A percentile compares a stretch with the other conserved stretches of the same genome.
phyloP scores from a whole-genome alignment of 2,888 invertebrate genomes.

The Hesperia comma region DNA sequence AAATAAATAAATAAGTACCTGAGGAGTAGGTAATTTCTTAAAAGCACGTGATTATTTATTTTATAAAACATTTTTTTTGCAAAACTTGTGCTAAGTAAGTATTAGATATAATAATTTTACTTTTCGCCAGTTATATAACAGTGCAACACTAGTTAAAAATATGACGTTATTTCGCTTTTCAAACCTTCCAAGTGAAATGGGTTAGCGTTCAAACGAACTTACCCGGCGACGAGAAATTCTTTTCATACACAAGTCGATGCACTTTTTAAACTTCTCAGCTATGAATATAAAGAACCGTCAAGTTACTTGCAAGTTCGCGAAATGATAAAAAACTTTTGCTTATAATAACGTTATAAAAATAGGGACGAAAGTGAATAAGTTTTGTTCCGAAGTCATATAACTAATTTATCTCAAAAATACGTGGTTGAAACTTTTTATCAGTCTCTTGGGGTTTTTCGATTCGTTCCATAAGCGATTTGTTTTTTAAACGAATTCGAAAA shows the following conservation, averaged over 20 bases:
- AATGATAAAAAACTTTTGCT: not conserved
- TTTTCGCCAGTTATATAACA: not conserved
- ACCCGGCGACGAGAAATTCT: constrained; percentile 1
- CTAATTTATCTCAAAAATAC: not conserved
- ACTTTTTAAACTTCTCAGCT: constrained; percentile 9
- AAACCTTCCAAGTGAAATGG: not conserved
- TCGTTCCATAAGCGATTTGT: no score
- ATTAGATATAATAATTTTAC: no score
- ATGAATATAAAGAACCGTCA: not conserved
- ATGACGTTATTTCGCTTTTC: not conserved
- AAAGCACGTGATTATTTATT: no score
- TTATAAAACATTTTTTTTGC: no score
- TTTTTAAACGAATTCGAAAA: no score
- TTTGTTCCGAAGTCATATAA: not conserved
- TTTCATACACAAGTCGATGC: constrained; percentile 5
- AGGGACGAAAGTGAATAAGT: not conserved
- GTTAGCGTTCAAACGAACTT: constrained; percentile 14
- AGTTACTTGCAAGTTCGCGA: not conserved
- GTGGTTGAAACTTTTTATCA: not conserved
- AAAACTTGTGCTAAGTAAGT: no score
- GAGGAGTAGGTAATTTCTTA: no score
- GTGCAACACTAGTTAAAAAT: no score
- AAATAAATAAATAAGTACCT: no score
- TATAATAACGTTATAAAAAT: not conserved
- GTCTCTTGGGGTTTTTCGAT: not conserved